Base-by-base conservation (phyloP, 2,113 vertebrate genomes). In the Mormyrus iriodes region DNA sequence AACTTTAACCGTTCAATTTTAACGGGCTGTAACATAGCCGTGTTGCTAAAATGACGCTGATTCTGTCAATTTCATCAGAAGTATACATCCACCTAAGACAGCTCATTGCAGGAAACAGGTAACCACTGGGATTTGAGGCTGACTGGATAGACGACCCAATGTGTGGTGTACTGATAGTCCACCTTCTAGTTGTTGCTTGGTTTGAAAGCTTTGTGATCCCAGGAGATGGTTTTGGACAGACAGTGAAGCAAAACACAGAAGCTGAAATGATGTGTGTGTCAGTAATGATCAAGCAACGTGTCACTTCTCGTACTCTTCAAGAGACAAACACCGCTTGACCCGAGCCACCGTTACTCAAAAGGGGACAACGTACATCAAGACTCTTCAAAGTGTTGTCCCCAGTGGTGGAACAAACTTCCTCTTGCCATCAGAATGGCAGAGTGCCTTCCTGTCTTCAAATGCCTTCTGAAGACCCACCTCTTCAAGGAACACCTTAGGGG, bases 121-220 rank as follows among this genome's bases (percentile, higher is more conserved):
- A 13, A 13, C 61, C 61, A 69, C 31, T 31, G 61, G n/a, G 61
- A 15, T 12, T 4, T 27, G 9, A 69, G 61, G 61, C 61, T 4
- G 61, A 69, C 61, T 69, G 61, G 3, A 69, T 31, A 27, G 61
- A 27, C 10, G n/a, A 31, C n/a, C 61, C 27, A 69, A n/a, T 69
- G 27, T 69, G 61, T 69, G 10, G 27, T 31, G 61, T 7, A n/a
- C 82, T 85, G 90, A 91, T 92, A 91, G 91, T 92, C 90, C 84
- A 73, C 90, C 91, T 90, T 90, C 91, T 91, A 90, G 90, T 88
- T 90, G 88, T 90, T 90, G 89, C 76, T 86, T 82, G 84, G 55
- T 87, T 89, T 85, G 89, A 89, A 92, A 90, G 82, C 82, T 65
- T n/a, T 46, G 49, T n/a, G 15, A 76, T 87, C 89, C 89, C 87